These are phyloP conservation scores for Leptinotarsa undecemlineata DNA, from an alignment of 1,140 invertebrate genomes.

Conservation along the genomic window DNA sequence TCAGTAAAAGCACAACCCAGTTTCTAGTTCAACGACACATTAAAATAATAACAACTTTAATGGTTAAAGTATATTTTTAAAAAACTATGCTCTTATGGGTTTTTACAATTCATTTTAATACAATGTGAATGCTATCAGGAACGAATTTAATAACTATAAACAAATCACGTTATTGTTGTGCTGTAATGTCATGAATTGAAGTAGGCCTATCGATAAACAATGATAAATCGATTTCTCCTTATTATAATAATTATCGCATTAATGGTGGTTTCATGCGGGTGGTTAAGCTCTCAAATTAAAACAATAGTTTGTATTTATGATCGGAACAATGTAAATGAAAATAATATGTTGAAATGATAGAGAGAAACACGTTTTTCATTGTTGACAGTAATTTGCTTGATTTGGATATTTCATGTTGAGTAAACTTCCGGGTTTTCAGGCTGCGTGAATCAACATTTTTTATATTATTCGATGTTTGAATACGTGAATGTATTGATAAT, in stretches of 20 bases:
- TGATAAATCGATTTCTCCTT: not conserved
- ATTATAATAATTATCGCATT: constrained; percentile 6
- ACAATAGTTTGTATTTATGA: not conserved
- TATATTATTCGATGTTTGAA: no score
- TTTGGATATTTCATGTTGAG: no score
- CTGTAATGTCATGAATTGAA: not conserved
- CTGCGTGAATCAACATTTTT: no score
- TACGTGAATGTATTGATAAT: no score
- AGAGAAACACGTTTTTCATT: no score
- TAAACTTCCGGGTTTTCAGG: no score
- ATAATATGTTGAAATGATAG: no score
- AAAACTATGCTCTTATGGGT: not conserved
- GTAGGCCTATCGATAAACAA: not conserved
- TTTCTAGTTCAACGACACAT: no score
- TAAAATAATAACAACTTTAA: no score
- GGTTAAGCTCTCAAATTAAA: constrained; percentile 4
- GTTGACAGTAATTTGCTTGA: no score
- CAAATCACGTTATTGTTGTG: not conserved
- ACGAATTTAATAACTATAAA: not conserved
- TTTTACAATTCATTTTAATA: not conserved
- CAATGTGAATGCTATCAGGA: not conserved
- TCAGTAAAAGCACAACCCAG: no score
- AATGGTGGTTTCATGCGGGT: not conserved
- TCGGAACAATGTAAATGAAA: not conserved
- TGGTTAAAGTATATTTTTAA: not conserved